These are phyloP conservation scores for Elanoides forficatus DNA, from an alignment of 2,113 vertebrate species.

Conservation along the genomic window DNA sequence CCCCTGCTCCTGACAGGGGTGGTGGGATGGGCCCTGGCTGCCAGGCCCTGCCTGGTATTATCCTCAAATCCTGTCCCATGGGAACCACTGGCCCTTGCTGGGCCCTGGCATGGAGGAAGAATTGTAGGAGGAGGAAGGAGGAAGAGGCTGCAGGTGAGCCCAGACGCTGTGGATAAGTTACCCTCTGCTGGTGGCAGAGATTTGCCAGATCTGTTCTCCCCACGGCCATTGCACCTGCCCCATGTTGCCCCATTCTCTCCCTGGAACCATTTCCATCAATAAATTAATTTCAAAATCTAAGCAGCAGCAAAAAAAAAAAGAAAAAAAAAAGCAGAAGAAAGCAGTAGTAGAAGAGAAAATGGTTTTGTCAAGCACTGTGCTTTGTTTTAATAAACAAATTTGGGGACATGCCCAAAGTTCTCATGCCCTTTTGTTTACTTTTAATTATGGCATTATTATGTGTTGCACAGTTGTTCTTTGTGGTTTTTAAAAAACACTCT, in stretches of 20 bases:
- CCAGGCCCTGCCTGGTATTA: neutral
- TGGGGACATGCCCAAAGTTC: neutral
- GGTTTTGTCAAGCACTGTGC: neutral
- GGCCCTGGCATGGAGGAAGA: neutral
- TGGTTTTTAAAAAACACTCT: neutral
- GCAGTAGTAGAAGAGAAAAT: neutral
- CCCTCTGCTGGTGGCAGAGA: neutral
- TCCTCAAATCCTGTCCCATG: neutral
- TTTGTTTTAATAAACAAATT: neutral
- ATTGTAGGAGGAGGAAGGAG: neutral
- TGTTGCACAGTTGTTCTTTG: neutral
- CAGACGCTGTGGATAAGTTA: neutral
- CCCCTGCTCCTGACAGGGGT: neutral
- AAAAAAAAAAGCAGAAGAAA: neutral
- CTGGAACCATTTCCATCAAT: neutral
- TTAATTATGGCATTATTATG: neutral
- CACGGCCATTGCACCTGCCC: rapidly evolving
- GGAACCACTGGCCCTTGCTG: rapidly evolving
- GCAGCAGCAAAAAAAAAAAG: neutral
- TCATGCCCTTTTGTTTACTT: neutral
- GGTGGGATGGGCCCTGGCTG: neutral
- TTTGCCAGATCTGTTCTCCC: neutral
- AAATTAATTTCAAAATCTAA: neutral
- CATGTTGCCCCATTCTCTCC: neutral
- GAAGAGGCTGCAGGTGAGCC: neutral